Percentiles rank a stretch among this genome's conserved stretches.
Evolutionary conservation across 2,113 vertebrate genomes (phyloP).

Genomic region (Scomber scombrus): DNA sequence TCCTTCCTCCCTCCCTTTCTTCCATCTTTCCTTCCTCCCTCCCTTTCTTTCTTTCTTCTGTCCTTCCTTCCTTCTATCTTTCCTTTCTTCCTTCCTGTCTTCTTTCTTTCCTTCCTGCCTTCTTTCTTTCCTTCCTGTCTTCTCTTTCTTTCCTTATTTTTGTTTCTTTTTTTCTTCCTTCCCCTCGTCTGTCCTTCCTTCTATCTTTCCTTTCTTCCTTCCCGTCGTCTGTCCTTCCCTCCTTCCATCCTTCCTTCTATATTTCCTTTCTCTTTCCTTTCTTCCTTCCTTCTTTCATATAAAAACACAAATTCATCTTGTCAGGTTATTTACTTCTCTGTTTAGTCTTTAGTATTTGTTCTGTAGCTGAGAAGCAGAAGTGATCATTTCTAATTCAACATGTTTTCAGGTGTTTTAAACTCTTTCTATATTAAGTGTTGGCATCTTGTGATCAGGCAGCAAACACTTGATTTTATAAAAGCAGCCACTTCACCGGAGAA

Average conservation of each 20-base stretch:
- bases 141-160: no score
- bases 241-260: no score
- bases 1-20: no score
- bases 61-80: no score
- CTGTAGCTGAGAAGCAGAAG: slow-evolving; percentile 17
- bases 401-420: slow-evolving; percentile 31
- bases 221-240: no score
- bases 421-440: slow-evolving; percentile 35
- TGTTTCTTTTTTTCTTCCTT: no score
- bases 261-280: no score
- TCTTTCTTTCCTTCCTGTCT: no score
- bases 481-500: slow-evolving; percentile 39
- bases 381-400: slow-evolving; percentile 20
- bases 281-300: not conserved
- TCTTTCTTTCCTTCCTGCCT: no score
- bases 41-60: no score
- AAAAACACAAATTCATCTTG: not conserved
- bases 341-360: not conserved
- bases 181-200: rapidly evolving
- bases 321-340: slow-evolving; percentile 20
- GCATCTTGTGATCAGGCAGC: slow-evolving; percentile 41
- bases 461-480: slow-evolving; percentile 27
- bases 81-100: no score
- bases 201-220: rapidly evolving
- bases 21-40: no score